Conservation (phyloP, 1,140 invertebrate species). For the Patella vulgata region DNA sequence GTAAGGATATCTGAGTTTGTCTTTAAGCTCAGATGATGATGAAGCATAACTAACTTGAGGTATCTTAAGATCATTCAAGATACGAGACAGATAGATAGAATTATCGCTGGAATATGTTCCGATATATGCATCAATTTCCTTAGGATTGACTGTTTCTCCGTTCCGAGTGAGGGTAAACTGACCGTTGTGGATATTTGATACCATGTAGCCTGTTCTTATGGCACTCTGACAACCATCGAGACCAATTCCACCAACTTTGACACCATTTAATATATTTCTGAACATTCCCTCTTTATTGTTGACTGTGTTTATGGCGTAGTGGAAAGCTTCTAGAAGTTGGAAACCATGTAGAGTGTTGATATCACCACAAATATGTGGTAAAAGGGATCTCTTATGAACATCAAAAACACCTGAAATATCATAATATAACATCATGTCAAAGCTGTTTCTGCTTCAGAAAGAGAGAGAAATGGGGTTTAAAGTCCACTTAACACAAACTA, state of each 20-base stretch:
- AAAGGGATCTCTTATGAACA: slow-evolving; percentile 45
- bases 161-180: slow-evolving; percentile 37
- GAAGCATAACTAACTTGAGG: slow-evolving; percentile 81
- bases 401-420: slow-evolving; percentile 59
- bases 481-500: no score
- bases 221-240: slow-evolving; percentile 58
- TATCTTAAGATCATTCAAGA: slow-evolving; percentile 73
- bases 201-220: slow-evolving; percentile 49
- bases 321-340: slow-evolving; percentile 61
- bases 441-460: no score
- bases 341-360: slow-evolving; percentile 57
- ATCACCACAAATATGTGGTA: slow-evolving; percentile 55
- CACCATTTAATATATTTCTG: slow-evolving; percentile 45
- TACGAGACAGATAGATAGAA: slow-evolving; percentile 53
- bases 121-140: slow-evolving; percentile 54
- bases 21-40: slow-evolving; percentile 78
- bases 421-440: background rate
- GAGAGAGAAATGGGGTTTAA: no score
- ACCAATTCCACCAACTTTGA: slow-evolving; percentile 55
- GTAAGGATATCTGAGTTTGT: slow-evolving; percentile 79
- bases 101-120: slow-evolving; percentile 52
- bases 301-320: slow-evolving; percentile 55
- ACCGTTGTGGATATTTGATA: slow-evolving; percentile 57
- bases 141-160: slow-evolving; percentile 37
- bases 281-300: slow-evolving; percentile 56